Conservation (phyloP, 2,888 invertebrate genomes). For the Conomelus anceps region DNA sequence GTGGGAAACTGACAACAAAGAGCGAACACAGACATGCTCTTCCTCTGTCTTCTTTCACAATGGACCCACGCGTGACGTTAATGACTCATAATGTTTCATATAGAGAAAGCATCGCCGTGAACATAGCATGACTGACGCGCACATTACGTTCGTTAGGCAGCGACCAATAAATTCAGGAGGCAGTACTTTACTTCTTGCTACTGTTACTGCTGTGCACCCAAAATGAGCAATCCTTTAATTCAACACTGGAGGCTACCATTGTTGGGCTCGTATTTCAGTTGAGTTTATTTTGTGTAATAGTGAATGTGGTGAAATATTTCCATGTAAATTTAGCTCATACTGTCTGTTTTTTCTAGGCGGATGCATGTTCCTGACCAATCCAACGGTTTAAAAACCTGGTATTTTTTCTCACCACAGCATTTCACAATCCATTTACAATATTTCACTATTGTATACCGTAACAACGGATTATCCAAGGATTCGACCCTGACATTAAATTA, state of each 20-base stretch:
- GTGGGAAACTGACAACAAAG: background rate
- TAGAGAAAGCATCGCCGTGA: background rate
- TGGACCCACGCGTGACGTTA: background rate
- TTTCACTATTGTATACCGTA: no score
- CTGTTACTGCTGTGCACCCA: background rate
- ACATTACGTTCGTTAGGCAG: background rate
- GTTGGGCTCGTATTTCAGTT: background rate
- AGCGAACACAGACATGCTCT: no score
- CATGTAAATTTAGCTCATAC: background rate
- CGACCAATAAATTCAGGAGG: background rate
- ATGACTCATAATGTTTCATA: background rate
- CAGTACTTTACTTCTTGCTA: background rate
- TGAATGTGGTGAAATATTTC: background rate
- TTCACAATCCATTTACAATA: no score
- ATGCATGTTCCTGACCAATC: no score
- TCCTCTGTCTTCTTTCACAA: background rate
- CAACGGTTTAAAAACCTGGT: no score
- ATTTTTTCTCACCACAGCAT: no score
- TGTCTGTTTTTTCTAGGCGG: no score
- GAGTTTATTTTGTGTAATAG: background rate
- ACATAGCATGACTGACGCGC: background rate
- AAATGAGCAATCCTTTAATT: background rate
- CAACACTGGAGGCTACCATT: background rate
- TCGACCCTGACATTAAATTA: no score
- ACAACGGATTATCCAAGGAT: no score